Conservation (phyloP, 2,888 invertebrate species). For the Rhagonycha fulva region DNA sequence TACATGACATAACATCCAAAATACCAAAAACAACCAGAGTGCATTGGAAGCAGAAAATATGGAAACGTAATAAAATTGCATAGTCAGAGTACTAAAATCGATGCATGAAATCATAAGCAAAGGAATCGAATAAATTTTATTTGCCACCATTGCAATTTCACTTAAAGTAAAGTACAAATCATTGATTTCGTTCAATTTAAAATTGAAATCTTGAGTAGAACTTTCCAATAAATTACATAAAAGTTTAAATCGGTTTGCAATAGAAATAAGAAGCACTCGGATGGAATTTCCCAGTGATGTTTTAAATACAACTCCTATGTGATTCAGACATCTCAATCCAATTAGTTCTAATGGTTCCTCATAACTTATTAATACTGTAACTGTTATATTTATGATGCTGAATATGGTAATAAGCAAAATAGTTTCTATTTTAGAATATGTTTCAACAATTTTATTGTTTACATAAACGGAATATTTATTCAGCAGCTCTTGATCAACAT, state of each 20-base stretch:
- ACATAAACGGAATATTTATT: not conserved
- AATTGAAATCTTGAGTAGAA: not conserved
- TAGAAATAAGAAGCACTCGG: not conserved
- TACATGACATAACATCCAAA: not conserved
- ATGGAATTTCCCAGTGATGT: not conserved
- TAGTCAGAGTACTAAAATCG: not conserved
- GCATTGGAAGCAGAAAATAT: not conserved
- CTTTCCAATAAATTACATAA: not conserved
- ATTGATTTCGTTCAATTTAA: not conserved
- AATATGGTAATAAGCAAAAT: not conserved
- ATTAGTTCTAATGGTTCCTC: not conserved
- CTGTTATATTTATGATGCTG: not conserved
- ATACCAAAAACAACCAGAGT: not conserved
- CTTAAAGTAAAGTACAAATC: not conserved
- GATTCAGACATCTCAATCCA: not conserved
- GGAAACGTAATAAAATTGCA: not conserved
- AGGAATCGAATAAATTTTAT: not conserved
- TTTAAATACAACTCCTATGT: not conserved
- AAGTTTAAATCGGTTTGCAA: not conserved
- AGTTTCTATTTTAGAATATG: not conserved
- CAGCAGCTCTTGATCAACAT: not conserved
- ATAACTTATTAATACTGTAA: not conserved
- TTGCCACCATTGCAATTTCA: not conserved
- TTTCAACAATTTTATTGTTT: not conserved
- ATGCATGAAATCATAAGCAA: not conserved